Conservation (phyloP, 2,797 vertebrate genomes). For the Eulemur mongoz region DNA sequence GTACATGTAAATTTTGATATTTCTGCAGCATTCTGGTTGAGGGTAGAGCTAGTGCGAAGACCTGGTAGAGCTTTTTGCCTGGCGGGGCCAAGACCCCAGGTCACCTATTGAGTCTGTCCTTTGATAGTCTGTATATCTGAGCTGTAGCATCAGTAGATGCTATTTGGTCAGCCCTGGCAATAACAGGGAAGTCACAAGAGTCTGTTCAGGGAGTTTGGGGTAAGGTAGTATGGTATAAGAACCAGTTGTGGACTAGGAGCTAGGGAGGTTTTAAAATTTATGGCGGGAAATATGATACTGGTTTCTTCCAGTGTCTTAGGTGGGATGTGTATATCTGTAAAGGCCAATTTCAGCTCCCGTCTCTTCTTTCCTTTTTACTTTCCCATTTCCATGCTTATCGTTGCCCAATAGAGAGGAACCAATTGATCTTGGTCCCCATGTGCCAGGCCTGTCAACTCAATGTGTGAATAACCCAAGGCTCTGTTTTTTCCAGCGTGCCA, state of each 20-base stretch:
- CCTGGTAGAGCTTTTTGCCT: not conserved
- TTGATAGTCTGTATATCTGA: not conserved
- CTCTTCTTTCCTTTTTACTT: not conserved
- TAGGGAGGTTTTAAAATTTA: not conserved
- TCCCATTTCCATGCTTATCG: not conserved
- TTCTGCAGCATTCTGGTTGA: not conserved
- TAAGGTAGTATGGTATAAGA: not conserved
- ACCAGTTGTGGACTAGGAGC: not conserved
- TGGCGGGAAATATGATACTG: not conserved
- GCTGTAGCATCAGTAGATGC: not conserved
- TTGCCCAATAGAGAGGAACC: not conserved
- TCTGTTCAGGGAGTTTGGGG: not conserved
- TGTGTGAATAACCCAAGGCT: slow-evolving; percentile 24
- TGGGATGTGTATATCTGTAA: not conserved
- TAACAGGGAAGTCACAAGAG: not conserved
- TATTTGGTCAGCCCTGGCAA: not conserved
- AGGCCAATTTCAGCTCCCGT: not conserved
- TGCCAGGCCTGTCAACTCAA: not conserved
- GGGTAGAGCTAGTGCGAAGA: not conserved
- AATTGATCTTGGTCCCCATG: not conserved
- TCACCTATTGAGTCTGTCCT: not conserved
- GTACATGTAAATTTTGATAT: not conserved
- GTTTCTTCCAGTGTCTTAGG: not conserved
- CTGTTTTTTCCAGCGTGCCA: slow-evolving; percentile 87
- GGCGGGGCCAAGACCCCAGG: not conserved